Evolutionary conservation across 2,113 vertebrate genomes (phyloP), one percentile per base, ranked within the genome.

Genomic region (Paralichthys olivaceus): DNA sequence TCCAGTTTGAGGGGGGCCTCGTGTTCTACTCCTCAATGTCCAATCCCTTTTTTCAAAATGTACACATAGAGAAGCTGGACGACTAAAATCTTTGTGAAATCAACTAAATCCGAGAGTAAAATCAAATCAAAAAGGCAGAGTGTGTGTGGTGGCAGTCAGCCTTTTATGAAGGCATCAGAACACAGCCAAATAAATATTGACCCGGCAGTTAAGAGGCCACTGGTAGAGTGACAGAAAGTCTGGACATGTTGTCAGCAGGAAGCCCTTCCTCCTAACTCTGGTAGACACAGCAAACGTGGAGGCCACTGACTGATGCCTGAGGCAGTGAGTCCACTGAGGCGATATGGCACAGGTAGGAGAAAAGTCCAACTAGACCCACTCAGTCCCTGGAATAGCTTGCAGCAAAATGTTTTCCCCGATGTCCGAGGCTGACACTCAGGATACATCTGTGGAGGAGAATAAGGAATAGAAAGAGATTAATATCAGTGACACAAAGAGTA

Each of bases 101-200:
- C 45, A 93, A 95, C 94, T 93, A 93, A 70, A 95, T 95, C 90
- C 94, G 84, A 95, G 93, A 77, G 73, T 7, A 22, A 69, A 75
- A 64, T 64, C 3, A 75, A 79, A 83, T 72, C 13, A 51, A 77
- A 19, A 90, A 83, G 77, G 85, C 84, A 43, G 60, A 77, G 56
- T 65, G 62, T 65, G 62, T 90, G 91, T 93, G 91, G 94, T 95
- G 95, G 95, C 94, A 96, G 92, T 84, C 77, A 53, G 67, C 80
- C 80, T 96, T 93, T 92, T 92, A 95, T 93, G 37, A 97, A 95
- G 90, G 95, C 94, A 93, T 95, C 90, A 94, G 94, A 94, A 95
- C 93, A 94, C 96, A 95, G 94, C 95, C 96, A 96, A 96, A 96
- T 96, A 96, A 97, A 96, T 95, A 91, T 89, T 15, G 91, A 96